Percentiles rank a stretch among this genome's conserved stretches.
phyloP scores from a whole-genome alignment of 2,797 vertebrate species.

The Thripadectes ignobilis region DNA sequence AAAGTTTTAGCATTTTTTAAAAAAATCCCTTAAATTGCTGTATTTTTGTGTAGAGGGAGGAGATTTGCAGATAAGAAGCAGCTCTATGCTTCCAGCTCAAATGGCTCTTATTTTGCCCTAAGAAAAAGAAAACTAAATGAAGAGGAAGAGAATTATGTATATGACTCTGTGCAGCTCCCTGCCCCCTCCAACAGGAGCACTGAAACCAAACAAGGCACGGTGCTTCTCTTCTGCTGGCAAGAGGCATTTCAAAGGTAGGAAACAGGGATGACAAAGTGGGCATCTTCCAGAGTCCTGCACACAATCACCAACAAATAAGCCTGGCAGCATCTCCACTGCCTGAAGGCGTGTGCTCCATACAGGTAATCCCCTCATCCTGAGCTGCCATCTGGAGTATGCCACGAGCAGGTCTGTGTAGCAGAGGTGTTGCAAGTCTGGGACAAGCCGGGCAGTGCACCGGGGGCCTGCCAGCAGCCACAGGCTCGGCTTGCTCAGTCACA shows the following conservation, averaged over 20 bases:
- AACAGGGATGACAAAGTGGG: neutral
- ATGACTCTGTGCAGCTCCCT: neutral
- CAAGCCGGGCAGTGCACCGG: neutral
- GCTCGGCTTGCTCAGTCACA: slow-evolving; percentile 30
- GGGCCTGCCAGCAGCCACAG: neutral
- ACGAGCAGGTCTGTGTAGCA: neutral
- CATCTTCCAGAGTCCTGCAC: neutral
- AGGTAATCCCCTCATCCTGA: neutral
- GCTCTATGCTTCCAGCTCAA: neutral
- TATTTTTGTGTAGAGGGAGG: neutral
- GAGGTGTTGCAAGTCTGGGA: neutral
- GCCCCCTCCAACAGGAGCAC: neutral
- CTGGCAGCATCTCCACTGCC: neutral
- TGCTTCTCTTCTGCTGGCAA: neutral
- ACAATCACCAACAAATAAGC: neutral
- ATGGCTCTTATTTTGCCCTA: neutral
- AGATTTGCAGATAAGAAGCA: neutral
- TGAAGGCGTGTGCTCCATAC: neutral
- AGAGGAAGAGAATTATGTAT: neutral
- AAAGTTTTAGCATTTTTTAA: neutral
- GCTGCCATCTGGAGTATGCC: slow-evolving; percentile 35
- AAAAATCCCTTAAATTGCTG: neutral
- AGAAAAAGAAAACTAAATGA: neutral
- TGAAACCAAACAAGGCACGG: neutral
- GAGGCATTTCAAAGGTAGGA: neutral